Evolutionary conservation across 2,113 vertebrate genomes (phyloP).

Genomic region (Onychorhynchus coronatus): DNA sequence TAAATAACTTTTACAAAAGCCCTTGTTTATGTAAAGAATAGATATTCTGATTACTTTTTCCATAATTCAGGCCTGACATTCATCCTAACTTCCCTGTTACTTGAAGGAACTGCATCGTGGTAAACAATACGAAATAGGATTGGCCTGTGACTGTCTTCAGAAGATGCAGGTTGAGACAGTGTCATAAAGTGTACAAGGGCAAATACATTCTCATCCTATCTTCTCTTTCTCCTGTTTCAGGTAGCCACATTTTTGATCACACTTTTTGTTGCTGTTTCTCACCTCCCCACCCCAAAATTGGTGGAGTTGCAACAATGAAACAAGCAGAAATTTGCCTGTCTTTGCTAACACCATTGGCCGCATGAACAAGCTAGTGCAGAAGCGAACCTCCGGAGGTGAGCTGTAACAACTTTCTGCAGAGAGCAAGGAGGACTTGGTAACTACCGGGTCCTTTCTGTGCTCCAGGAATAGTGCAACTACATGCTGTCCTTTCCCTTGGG

Average conservation of each 20-base stretch:
- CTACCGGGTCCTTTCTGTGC: background rate
- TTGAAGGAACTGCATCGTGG: background rate
- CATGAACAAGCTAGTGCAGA: background rate
- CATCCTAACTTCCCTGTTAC: background rate
- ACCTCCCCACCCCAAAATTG: background rate
- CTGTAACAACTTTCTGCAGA: background rate
- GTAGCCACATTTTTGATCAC: background rate
- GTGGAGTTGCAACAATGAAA: background rate
- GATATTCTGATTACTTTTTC: background rate
- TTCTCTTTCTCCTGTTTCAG: background rate
- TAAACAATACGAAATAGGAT: background rate
- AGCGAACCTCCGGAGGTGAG: background rate
- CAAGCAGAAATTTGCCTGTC: background rate
- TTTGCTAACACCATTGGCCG: background rate
- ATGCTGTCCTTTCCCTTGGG: background rate
- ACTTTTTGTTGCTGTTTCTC: background rate
- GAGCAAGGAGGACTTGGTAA: background rate
- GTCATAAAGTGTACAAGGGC: background rate
- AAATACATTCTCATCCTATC: background rate
- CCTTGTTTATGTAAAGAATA: background rate
- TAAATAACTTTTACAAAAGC: background rate
- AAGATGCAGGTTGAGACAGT: background rate
- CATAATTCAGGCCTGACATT: background rate
- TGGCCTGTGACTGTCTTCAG: background rate
- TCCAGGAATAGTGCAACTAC: conserved; percentile 15